Percentiles rank a stretch among this genome's conserved stretches.
phyloP scores from a whole-genome alignment of 2,797 vertebrate genomes.

The Pteropus rufus region DNA sequence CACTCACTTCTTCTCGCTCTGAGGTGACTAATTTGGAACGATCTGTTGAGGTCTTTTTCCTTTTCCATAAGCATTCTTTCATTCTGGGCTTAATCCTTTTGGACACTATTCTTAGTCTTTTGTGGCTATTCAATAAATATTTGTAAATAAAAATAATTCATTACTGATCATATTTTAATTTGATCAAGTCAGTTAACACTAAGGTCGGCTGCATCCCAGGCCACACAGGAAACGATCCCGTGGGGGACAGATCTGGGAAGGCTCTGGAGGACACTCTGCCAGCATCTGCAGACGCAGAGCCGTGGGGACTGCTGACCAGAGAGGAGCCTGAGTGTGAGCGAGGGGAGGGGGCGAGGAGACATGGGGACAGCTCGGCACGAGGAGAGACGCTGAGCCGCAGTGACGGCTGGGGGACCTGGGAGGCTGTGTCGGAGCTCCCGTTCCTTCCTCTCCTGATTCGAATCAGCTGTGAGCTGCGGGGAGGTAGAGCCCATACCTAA shows the following conservation, averaged over 20 bases:
- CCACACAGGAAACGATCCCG: background rate
- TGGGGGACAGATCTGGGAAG: background rate
- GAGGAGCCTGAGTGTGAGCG: background rate
- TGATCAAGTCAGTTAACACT: background rate
- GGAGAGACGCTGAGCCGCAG: no score
- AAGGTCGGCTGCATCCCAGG: background rate
- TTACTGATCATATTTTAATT: background rate
- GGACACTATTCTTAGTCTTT: background rate
- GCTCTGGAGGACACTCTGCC: background rate
- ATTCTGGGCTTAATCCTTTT: constrained; percentile 20
- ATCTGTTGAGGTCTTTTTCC: background rate
- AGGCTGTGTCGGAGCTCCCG: background rate
- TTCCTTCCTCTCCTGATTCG: background rate
- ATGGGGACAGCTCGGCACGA: background rate
- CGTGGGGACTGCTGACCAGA: background rate
- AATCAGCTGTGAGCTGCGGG: background rate
- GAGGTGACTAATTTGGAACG: background rate
- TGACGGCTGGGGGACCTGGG: background rate
- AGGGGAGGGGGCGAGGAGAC: background rate
- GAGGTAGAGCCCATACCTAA: background rate
- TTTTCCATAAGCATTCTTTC: background rate
- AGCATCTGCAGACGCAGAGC: background rate
- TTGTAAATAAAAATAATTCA: constrained; percentile 24
- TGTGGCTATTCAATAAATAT: background rate
- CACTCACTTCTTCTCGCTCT: background rate